phyloP scores from a whole-genome alignment of 2,888 invertebrate genomes.

The Petrophora chlorosata region DNA sequence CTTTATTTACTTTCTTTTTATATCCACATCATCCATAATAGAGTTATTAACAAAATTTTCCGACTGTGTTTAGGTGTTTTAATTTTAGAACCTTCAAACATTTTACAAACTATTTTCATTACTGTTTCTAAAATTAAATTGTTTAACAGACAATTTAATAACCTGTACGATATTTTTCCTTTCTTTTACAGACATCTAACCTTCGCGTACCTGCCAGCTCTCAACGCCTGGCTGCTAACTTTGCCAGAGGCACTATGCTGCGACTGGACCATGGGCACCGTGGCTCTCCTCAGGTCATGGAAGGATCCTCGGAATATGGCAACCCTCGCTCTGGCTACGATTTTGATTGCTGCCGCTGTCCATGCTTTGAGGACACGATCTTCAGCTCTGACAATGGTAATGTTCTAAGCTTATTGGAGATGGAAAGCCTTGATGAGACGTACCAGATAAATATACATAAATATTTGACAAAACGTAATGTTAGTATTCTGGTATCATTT shows the following conservation, averaged over 20 bases:
- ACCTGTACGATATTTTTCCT: neutral
- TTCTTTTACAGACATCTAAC: conserved; percentile 89
- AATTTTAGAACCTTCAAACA: no score
- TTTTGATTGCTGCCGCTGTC: conserved; percentile 83
- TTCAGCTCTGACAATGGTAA: conserved; percentile 78
- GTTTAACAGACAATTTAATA: no score
- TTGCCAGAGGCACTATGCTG: conserved; percentile 96
- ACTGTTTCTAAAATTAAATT: no score
- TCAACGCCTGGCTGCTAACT: conserved; percentile 95
- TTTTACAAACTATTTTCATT: no score
- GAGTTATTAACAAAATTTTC: no score
- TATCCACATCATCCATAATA: no score
- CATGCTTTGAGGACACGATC: conserved; percentile 72
- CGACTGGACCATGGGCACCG: conserved; percentile 99
- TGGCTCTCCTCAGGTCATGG: conserved; percentile 92
- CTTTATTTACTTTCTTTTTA: no score
- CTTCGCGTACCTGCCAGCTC: conserved; percentile 95
- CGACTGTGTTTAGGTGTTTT: no score
- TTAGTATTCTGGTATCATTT: no score
- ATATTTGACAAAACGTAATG: no score
- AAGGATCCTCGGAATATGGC: conserved; percentile 92
- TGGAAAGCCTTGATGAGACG: no score
- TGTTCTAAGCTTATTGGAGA: conserved; percentile 52
- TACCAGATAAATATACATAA: no score
- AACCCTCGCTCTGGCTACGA: conserved; percentile 87